Evolutionary conservation across 2,797 vertebrate genomes (phyloP), one percentile per base, ranked within the genome.

Genomic region (Sarcophilus harrisii): DNA sequence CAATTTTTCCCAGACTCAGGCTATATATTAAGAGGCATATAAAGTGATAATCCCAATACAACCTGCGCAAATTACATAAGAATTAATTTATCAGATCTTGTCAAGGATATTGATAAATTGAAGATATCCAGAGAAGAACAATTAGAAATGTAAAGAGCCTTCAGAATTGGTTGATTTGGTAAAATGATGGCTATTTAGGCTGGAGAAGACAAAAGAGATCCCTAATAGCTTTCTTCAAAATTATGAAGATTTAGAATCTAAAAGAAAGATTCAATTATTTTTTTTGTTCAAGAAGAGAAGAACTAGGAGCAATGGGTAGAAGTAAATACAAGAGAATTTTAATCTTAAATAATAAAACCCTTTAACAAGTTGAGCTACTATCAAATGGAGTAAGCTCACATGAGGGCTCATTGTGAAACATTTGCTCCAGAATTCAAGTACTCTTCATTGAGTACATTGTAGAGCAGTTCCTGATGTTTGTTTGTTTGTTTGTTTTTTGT

Each of bases 1-100:
- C 27, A 94, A 38, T 90, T 92, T 57, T 96, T 94, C n/a, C 10
- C 14, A 28, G 49, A 27, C 49, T 95, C 60, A 30, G 24, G 21
- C 90, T 54, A 52, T 54, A 52, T 27, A 38, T 59, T 0, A 6
- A 92, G 49, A 93, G 1, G 32, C 29, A 38, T 52, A 10, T n/a
- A 55, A 8, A 21, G 91, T 10, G n/a, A 27, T 81, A 81, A 45
- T 81, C 8, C 38, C 18, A 81, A 81, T 81, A 24, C 24, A 3
- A 6, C 8, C 21, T 81, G n/a, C 73, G 81, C 21, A 81, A 45
- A 24, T 24, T 10, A 10, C 8, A 81, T 45, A 45, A 18, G 38
- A 81, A 81, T 45, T 24, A 81, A 38, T 45, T 81, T 45, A 81
- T 45, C 73, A 81, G 6, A 81, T 38, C 38, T 81, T 16, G 73